phyloP scores from a whole-genome alignment of 2,888 invertebrate species.

The Acleris laterana region DNA sequence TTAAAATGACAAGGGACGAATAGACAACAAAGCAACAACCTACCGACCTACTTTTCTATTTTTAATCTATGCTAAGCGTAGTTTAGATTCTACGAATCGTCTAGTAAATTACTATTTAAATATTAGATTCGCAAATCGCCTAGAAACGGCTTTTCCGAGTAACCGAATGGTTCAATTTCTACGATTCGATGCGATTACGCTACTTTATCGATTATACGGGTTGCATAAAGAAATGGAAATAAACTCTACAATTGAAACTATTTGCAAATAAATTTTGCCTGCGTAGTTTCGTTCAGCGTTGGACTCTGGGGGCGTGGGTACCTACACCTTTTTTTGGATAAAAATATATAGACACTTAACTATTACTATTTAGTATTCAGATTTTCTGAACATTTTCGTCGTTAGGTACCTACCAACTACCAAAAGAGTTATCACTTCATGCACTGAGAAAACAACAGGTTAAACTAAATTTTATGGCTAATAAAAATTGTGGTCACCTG shows the following conservation, averaged over 20 bases:
- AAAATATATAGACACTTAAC: no score
- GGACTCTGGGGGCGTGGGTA: no score
- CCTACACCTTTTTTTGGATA: no score
- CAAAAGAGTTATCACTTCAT: no score
- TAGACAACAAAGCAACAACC: conserved; percentile 1
- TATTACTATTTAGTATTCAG: no score
- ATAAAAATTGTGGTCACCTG: no score
- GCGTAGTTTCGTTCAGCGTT: not conserved
- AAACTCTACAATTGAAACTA: not conserved
- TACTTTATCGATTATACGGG: conserved; percentile 52
- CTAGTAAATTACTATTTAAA: conserved; percentile 53
- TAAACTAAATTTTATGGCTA: no score
- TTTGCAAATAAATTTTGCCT: not conserved
- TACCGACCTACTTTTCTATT: conserved; percentile 12
- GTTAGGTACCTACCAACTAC: no score
- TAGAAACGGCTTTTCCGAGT: conserved; percentile 50
- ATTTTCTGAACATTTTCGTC: no score
- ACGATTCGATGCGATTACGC: conserved; percentile 56
- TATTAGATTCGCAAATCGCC: conserved; percentile 60
- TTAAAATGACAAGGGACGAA: no score
- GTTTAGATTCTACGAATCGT: conserved; percentile 17
- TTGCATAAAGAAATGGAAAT: conserved; percentile 23
- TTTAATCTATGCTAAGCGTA: conserved; percentile 34
- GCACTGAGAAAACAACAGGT: no score
- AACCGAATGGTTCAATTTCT: conserved; percentile 56